These are phyloP conservation scores for Coryphaenoides rupestris DNA, from an alignment of 2,113 vertebrate species.

Conservation along the genomic window DNA sequence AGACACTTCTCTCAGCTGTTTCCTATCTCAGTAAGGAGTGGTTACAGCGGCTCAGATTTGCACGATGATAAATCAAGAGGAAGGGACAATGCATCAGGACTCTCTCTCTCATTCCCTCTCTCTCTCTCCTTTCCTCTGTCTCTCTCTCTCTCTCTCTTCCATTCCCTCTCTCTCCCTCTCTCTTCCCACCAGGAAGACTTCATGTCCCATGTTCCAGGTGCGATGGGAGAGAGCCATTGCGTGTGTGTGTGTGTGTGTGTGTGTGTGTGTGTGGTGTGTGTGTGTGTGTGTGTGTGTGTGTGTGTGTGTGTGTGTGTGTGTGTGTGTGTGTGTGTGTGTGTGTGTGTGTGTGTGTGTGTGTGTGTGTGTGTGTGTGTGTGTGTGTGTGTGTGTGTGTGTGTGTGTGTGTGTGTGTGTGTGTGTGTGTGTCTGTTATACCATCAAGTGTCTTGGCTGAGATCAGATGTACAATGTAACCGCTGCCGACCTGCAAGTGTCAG, in stretches of 20 bases:
- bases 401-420: constrained; percentile 9
- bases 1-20: constrained; percentile 15
- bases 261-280: background rate
- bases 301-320: constrained; percentile 1
- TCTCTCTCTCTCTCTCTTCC: constrained; percentile 3
- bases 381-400: constrained; percentile 5
- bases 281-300: background rate
- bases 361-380: constrained; percentile 1
- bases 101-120: background rate
- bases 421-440: background rate
- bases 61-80: constrained; percentile 12
- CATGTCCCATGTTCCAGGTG: background rate
- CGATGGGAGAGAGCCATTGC: background rate
- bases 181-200: background rate
- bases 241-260: background rate
- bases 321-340: background rate
- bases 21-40: constrained; percentile 6
- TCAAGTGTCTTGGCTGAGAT: constrained; percentile 8
- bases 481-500: background rate
- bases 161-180: too few species aligned
- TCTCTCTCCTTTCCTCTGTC: constrained; percentile 12
- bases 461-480: constrained; percentile 14
- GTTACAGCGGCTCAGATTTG: constrained; percentile 17
- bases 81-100: constrained; percentile 7
- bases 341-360: background rate